Evolutionary conservation across 1,140 invertebrate genomes (phyloP), one percentile per base, ranked within the genome.

Genomic region (Idris sp.): DNA sequence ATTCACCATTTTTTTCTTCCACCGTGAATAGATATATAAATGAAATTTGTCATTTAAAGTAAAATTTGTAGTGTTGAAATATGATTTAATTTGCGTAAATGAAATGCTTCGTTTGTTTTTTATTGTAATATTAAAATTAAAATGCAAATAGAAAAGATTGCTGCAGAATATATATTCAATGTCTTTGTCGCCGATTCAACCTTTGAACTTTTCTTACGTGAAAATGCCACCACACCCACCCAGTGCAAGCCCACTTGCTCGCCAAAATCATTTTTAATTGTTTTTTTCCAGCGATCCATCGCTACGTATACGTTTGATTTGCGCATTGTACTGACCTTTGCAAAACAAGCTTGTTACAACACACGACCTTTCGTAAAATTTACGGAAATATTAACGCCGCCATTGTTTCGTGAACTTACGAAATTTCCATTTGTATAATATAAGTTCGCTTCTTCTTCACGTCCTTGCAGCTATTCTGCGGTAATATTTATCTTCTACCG

Each of bases 291-390:
- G 28, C 28, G 31, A 13, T 36, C 18, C 6, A 11, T 11, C 4
- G 4, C 6, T 7, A 0, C 7, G 19, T 16, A 18, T 26, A 35
- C 15, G n/a, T 31, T 43, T 28, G 53, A 44, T 44, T 53, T 30
- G 40, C 14, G 18, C 36, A 43, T 30, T 62, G 9, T 38, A 49
- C 30, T 67, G 43, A 67, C 62, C 62, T 67, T 67, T 67, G 43
- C 10, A 44, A n/a, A 68, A 51, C 22, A 51, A 51, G 36, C 4
- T 53, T 53, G 31, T 68, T 68, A 19, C 64, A 36, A 68, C 64
- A 68, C 19, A 44, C 36, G 53, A 68, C 64, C 64, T 68, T 68
- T 68, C 35, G 64, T 30, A 51, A 68, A n/a, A 58, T 68, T 68
- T 68, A 68, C 43, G 53, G 53, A 69, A 69, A 69, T 68, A 68